Base-by-base conservation (phyloP, 2,888 invertebrate genomes). In the Chrysodeixis includens region DNA sequence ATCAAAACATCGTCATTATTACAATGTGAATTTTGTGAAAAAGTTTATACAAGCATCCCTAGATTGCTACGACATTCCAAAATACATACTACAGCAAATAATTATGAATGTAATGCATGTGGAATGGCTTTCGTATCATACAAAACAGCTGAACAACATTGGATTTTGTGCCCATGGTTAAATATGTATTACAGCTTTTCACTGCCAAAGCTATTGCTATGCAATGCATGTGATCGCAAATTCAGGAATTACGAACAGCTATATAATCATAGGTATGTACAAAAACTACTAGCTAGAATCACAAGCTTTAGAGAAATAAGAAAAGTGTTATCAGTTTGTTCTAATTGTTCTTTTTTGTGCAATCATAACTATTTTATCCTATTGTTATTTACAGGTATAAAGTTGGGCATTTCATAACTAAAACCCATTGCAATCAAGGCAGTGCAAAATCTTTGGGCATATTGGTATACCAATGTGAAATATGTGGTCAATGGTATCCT, bases 31-130 rank as follows among this genome's bases (percentile, higher is more conserved):
- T 95, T 94, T 76, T 93, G 93, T 75, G 95, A 95, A 74, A 95
- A 93, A 83, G 92, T 94, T 12, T 95, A 89, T 71, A 94, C 94
- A 26, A 93, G 92, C 80, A 93, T 95, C 59, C 93, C 94, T 12
- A 88, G 92, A 83, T 74, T 95, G 30, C 74, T 95, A 51, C 87
- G 89, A 66, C 95, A 95, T 81, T 87, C 89, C 1, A 94, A 92
- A 81, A 80, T 82, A 44, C 97, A 97, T 89, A 96, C 96, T 1
- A 96, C 96, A n/a, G 95, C 95, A 75, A 96, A 95, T 84, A 96
- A 96, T 83, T 97, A 97, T 88, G 96, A 96, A 83, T 97, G 97
- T 84, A 93, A 93, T 65, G 95, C 96, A 71, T 95, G 95, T 71
- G 85, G 86, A 65, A 83, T 88, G 54, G 74, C 85, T 49, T 95